Evolutionary conservation across 2,888 invertebrate genomes (phyloP).

Genomic region (Eremobia ochroleuca): DNA sequence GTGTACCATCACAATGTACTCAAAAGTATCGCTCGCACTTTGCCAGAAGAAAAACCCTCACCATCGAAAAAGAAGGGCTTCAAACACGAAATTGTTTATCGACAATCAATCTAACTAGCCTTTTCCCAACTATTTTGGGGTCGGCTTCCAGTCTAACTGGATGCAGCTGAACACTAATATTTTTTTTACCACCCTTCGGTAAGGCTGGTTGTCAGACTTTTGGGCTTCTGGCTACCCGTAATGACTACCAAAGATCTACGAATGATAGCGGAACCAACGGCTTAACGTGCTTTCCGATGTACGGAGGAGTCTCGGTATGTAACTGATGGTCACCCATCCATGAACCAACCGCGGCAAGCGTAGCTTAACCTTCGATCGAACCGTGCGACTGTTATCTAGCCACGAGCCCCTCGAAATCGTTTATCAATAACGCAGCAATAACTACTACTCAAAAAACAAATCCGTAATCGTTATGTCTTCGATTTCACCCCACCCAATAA

Average conservation of each 20-base stretch:
- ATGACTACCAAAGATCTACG: not conserved
- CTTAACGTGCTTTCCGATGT: not conserved
- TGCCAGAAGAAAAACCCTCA: not conserved
- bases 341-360: not conserved
- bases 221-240: not conserved
- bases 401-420: not conserved
- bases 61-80: not conserved
- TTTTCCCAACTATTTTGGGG: not conserved
- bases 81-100: not conserved
- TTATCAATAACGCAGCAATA: not conserved
- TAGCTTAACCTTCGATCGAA: not conserved
- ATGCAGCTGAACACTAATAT: not conserved
- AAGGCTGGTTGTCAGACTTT: not conserved
- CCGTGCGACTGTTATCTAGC: not conserved
- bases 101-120: not conserved
- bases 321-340: too few relatives aligned
- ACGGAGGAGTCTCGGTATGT: not conserved
- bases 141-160: not conserved
- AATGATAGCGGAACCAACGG: not conserved
- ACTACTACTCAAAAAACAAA: conserved; percentile 23
- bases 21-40: not conserved
- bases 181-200: not conserved
- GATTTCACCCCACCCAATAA: conserved; percentile 20
- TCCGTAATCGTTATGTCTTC: not conserved
- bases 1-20: too few relatives aligned